Base-by-base conservation (phyloP, 2,797 vertebrate species). In the Lerista edwardsae region DNA sequence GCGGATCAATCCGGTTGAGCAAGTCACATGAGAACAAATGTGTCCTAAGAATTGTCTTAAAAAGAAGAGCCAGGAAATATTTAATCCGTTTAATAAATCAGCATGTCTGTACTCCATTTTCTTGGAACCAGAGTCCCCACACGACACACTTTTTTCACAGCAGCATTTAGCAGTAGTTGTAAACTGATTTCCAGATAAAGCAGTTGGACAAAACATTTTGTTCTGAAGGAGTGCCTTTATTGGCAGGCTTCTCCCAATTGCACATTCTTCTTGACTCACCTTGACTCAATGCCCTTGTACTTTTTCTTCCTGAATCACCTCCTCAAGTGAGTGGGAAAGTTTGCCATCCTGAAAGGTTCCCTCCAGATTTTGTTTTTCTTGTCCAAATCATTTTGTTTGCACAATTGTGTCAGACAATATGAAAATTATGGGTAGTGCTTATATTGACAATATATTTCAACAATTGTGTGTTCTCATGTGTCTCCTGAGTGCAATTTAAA, bases 201-300 rank as follows among this genome's bases (percentile, higher is more conserved):
- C 80, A 62, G 79, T 87, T 77, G 82, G 86, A 93, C 89, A 79
- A 94, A 92, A 94, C 92, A 78, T 75, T 92, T 41, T 94, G 92
- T 94, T 93, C 95, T 91, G 77, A 89, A 90, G 91, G 93, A 90
- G 88, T 82, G 82, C 83, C 93, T 74, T 90, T 90, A 78, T 74
- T 93, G 93, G 92, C 92, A 92, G 65, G 78, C 91, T 88, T 39
- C 84, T 87, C 89, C 91, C 88, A 79, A 86, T 92, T 91, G 76
- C 88, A 67, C 93, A 72, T 81, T 82, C 88, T 91, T 95, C 80
- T 79, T 55, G 41, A 68, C 91, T 95, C 94, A 94, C 94, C 92
- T 94, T 95, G 91, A 93, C 84, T 93, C 1, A 1, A 1, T 88
- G 82, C 82, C 90, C 87, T 94, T 81, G 82, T 80, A 0, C 14